Percentiles rank a stretch among this genome's conserved stretches.
phyloP scores from a whole-genome alignment of 2,113 vertebrate species.

The Hippocampus guttulatus region DNA sequence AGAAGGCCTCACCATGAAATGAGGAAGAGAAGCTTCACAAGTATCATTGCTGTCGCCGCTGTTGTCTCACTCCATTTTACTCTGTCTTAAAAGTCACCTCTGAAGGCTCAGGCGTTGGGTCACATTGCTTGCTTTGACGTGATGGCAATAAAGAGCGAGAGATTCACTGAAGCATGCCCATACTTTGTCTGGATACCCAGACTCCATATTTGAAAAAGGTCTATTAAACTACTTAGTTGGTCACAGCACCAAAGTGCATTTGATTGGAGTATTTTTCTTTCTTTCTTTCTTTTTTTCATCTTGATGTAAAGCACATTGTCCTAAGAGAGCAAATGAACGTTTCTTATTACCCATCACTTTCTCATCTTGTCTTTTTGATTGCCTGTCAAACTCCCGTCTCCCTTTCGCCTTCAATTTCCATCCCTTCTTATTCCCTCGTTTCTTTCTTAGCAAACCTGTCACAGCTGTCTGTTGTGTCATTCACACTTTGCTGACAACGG shows the following conservation, averaged over 20 bases:
- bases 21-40: constrained; percentile 42
- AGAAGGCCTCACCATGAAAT: constrained; percentile 41
- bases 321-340: not conserved
- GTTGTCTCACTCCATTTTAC: constrained; percentile 49
- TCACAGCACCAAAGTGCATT: not conserved
- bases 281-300: not conserved
- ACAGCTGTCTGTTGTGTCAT: constrained; percentile 54
- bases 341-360: constrained; percentile 7
- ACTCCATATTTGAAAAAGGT: not conserved
- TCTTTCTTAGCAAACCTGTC: constrained; percentile 51
- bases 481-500: constrained; percentile 55
- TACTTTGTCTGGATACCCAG: not conserved
- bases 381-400: constrained; percentile 35
- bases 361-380: constrained; percentile 44
- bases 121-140: not conserved
- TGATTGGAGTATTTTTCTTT: not conserved
- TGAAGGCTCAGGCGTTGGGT: constrained; percentile 18
- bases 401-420: constrained; percentile 31
- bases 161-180: not conserved
- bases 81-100: constrained; percentile 27
- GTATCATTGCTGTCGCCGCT: constrained; percentile 45
- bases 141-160: not conserved
- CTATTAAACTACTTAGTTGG: not conserved
- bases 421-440: constrained; percentile 24
- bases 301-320: not conserved